A percentile compares a stretch with the other conserved stretches of the same genome.
phyloP scores from a whole-genome alignment of 2,797 vertebrate species.

The Iguana delicatissima region DNA sequence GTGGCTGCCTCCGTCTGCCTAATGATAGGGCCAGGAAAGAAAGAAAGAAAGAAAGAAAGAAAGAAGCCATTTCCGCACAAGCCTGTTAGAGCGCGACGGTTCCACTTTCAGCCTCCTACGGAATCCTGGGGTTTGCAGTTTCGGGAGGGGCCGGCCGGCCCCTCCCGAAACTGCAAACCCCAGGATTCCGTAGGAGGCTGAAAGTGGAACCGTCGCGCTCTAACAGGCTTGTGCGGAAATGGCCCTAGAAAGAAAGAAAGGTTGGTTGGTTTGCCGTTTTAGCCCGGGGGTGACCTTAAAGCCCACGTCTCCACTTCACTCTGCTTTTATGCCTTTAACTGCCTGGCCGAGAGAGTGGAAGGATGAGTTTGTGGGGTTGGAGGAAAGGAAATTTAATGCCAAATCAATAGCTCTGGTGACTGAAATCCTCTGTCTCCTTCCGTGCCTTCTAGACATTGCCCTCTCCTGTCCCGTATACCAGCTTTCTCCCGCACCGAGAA shows the following conservation, averaged over 20 bases:
- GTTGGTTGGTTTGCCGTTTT: not conserved
- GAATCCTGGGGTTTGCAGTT: too few species aligned
- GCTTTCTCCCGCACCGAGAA: not conserved
- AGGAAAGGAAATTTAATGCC: constrained; percentile 25
- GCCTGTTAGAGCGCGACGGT: too few species aligned
- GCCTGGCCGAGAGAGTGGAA: not conserved
- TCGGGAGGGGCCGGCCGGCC: too few species aligned
- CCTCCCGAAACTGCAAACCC: too few species aligned
- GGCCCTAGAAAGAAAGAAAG: not conserved
- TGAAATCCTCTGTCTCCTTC: constrained; percentile 22
- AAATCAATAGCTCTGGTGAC: constrained; percentile 43
- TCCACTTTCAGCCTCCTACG: too few species aligned
- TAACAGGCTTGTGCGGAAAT: too few species aligned
- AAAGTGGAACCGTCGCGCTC: too few species aligned
- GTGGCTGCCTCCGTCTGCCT: not conserved
- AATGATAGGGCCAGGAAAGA: not conserved
- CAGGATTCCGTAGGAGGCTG: too few species aligned
- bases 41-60: not conserved
- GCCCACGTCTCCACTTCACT: not conserved
- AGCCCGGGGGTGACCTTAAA: constrained; percentile 1
- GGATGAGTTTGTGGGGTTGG: not conserved
- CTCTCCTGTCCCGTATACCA: too few species aligned
- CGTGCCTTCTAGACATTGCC: not conserved
- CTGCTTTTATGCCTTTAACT: constrained; percentile 34
- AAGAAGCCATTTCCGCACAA: too few species aligned